Conservation (phyloP, 2,797 vertebrate genomes). For the Neosilurus mollespiculum region DNA sequence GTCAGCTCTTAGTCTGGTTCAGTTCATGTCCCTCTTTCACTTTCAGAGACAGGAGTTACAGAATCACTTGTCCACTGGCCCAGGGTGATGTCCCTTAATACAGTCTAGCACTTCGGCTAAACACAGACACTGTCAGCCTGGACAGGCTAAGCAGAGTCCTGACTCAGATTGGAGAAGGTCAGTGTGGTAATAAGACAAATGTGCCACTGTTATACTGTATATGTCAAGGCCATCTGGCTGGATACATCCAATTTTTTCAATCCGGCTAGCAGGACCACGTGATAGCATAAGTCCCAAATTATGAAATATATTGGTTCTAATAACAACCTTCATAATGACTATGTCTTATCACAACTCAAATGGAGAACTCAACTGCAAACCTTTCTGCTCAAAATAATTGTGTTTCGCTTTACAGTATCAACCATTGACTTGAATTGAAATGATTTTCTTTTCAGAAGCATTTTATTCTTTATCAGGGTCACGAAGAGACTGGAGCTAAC, state of each 20-base stretch:
- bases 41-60: not conserved
- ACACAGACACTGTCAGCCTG: not conserved
- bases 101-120: not conserved
- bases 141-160: conserved; percentile 3
- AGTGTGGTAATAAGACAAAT: conserved; percentile 1
- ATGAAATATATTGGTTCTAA: not conserved
- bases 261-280: not conserved
- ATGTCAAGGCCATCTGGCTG: not conserved
- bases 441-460: no score
- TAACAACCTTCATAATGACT: not conserved
- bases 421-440: not conserved
- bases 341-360: not conserved
- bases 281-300: not conserved
- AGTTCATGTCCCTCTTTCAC: not conserved
- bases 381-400: not conserved
- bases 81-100: not conserved
- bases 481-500: no score
- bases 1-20: not conserved
- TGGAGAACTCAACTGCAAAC: no score
- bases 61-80: not conserved
- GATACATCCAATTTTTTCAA: not conserved
- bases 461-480: no score
- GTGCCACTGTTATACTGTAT: conserved; percentile 5
- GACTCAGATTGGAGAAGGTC: not conserved
- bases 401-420: not conserved